Evolutionary conservation across 2,797 vertebrate species (phyloP).

Genomic region (Platyrinchus mystaceus): DNA sequence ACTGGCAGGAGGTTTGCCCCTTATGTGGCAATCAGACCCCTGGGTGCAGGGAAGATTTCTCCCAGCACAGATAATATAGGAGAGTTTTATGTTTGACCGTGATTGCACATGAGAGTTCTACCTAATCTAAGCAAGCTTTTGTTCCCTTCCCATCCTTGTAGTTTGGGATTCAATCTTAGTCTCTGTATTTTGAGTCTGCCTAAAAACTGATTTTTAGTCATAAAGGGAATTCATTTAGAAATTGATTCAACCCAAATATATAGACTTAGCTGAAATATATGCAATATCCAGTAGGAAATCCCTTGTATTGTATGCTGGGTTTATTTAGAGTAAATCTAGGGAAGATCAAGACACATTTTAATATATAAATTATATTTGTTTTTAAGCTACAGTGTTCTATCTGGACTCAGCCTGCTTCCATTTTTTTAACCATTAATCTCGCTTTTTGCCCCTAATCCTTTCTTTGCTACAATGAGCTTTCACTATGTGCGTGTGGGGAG

Average conservation of each 20-base stretch:
- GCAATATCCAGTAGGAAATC: background rate
- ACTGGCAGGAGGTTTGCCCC: background rate
- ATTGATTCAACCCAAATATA: background rate
- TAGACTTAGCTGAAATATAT: background rate
- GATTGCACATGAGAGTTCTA: background rate
- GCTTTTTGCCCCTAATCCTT: conserved; percentile 39
- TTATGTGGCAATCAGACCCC: background rate
- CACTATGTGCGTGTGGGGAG: background rate
- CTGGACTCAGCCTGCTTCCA: conserved; percentile 13
- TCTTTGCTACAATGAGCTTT: conserved; percentile 50
- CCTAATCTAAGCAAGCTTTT: background rate
- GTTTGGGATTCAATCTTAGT: background rate
- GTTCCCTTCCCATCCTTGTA: background rate
- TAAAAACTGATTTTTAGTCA: background rate
- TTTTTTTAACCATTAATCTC: conserved; percentile 51
- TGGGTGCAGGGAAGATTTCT: background rate
- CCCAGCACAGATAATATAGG: background rate
- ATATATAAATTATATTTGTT: conserved; percentile 51
- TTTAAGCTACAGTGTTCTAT: conserved; percentile 16
- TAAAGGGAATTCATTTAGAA: background rate
- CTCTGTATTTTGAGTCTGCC: background rate
- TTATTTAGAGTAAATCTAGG: conserved; percentile 26
- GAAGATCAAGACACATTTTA: conserved; percentile 22
- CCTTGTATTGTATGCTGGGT: background rate
- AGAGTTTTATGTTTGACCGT: background rate